Percentiles rank a stretch among this genome's conserved stretches.
Conservation (phyloP, 2,888 invertebrate genomes). For the Lasioglossum morio region DNA sequence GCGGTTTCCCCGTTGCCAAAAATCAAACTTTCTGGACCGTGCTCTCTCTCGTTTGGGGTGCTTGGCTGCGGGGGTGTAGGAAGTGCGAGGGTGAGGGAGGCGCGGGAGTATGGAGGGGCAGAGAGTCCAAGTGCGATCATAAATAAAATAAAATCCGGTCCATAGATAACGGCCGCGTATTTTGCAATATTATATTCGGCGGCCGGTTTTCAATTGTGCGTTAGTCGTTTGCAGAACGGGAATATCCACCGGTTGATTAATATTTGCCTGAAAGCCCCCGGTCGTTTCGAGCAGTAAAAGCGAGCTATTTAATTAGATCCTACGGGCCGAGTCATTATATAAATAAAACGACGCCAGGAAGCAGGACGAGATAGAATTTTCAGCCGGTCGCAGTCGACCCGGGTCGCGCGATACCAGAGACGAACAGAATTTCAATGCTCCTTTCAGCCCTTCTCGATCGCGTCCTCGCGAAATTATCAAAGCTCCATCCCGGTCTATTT, state of each 20-base stretch:
- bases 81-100: not conserved
- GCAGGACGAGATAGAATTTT: constrained; percentile 46
- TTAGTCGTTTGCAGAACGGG: constrained; percentile 48
- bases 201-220: constrained; percentile 37
- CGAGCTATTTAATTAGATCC: constrained; percentile 57
- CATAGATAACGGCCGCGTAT: constrained; percentile 17
- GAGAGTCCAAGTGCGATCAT: not conserved
- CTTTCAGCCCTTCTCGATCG: not conserved
- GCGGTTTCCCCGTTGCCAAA: constrained; percentile 61
- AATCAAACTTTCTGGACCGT: constrained; percentile 66
- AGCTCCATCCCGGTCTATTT: not conserved
- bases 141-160: constrained; percentile 37
- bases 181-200: constrained; percentile 47
- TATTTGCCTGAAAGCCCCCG: constrained; percentile 45
- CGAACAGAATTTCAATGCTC: constrained; percentile 41
- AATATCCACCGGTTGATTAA: constrained; percentile 55
- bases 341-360: constrained; percentile 46
- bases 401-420: constrained; percentile 5
- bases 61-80: not conserved
- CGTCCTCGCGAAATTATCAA: not conserved
- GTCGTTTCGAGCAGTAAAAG: constrained; percentile 37
- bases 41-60: not conserved
- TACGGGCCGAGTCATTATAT: constrained; percentile 45
- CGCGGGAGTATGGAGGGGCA: not conserved
- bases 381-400: not conserved